A percentile compares a stretch with the other conserved stretches of the same genome.
Conservation (phyloP, 2,797 vertebrate genomes). For the Hydrolagus colliei region DNA sequence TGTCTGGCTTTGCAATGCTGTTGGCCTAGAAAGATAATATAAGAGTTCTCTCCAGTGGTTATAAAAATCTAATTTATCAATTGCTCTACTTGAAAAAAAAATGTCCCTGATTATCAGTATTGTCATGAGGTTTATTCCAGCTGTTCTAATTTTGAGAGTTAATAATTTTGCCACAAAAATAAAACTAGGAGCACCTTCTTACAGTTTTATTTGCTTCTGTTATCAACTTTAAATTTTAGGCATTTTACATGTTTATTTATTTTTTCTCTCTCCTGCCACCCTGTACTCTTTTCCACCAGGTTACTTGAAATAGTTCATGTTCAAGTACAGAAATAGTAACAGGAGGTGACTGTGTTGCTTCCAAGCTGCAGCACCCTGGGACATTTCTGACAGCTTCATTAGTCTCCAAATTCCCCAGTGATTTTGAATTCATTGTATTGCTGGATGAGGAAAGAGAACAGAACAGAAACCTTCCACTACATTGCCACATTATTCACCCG, state of each 20-base stretch:
- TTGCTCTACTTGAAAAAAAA: neutral
- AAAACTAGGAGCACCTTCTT: neutral
- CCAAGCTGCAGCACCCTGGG: constrained; percentile 6
- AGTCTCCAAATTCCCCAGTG: constrained; percentile 15
- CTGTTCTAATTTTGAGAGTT: neutral
- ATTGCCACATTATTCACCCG: constrained; percentile 17
- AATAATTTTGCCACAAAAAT: neutral
- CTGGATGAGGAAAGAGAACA: neutral
- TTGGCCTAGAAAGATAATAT: too few relatives aligned
- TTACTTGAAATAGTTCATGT: neutral
- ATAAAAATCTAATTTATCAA: neutral
- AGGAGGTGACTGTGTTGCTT: constrained; percentile 15
- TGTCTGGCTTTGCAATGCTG: neutral
- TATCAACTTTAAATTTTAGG: neutral
- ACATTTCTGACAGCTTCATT: constrained; percentile 25
- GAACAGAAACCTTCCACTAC: neutral
- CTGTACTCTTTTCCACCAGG: neutral
- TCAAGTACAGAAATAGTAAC: neutral
- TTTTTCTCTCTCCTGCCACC: neutral
- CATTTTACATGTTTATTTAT: neutral
- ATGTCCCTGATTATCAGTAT: neutral
- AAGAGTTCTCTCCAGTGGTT: neutral
- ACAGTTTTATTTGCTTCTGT: neutral
- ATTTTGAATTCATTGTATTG: constrained; percentile 20
- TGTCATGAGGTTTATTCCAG: neutral